A percentile compares a stretch with the other conserved stretches of the same genome.
These are phyloP conservation scores for Nezara viridula DNA, from an alignment of 2,888 invertebrate species.

Conservation along the genomic window DNA sequence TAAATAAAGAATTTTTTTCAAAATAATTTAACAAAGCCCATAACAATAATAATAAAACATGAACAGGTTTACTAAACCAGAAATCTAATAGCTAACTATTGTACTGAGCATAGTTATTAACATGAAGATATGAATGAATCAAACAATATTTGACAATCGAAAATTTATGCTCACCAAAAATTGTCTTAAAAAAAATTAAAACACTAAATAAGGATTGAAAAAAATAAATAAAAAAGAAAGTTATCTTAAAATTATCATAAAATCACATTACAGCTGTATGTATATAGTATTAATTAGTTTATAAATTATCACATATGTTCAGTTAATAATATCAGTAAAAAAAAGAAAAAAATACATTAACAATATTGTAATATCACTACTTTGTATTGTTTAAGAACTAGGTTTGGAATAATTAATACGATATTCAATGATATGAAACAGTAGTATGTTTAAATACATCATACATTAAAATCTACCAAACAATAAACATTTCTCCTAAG, in stretches of 20 bases:
- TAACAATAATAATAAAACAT: not conserved
- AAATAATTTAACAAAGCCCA: not conserved
- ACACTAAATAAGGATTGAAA: not conserved
- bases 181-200: not conserved
- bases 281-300: slow-evolving; percentile 3
- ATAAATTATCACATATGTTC: slow-evolving; percentile 22
- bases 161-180: not conserved
- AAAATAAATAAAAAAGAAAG: not conserved
- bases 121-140: not conserved
- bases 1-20: not conserved
- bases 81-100: not conserved
- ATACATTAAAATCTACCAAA: slow-evolving; percentile 8
- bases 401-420: slow-evolving; percentile 4
- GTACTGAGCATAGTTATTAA: not conserved
- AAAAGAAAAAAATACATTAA: not conserved
- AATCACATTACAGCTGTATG: slow-evolving; percentile 39
- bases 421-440: slow-evolving; percentile 22
- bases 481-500: not conserved
- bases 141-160: not conserved
- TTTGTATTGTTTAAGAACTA: not conserved
- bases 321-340: slow-evolving; percentile 23
- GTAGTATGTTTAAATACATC: not conserved
- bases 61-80: not conserved
- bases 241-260: slow-evolving; percentile 1
- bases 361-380: slow-evolving; percentile 7